Base-by-base conservation (phyloP, 2,797 vertebrate species). In the Acipenser ruthenus region DNA sequence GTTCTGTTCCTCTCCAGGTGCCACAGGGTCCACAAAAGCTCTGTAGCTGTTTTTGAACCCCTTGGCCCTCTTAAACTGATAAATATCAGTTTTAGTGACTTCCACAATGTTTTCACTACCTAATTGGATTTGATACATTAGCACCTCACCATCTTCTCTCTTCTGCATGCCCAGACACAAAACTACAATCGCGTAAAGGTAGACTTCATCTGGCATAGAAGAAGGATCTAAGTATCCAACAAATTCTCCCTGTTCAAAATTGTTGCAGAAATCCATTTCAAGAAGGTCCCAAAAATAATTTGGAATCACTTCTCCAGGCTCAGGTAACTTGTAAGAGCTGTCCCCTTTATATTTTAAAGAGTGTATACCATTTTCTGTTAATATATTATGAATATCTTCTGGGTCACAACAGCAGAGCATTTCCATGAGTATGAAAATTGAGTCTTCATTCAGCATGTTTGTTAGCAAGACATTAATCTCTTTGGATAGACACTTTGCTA, bases 341-440 rank as follows among this genome's bases (percentile, higher is more conserved):
- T 10, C n/a, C 1, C 48, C 10, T 6, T 15, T 2, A 6, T 7
- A 50, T 1, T 52, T 50, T 8, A 62, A 18, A 6, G 66, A 66
- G 9, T 70, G 68, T 49, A 83, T 64, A 0, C 58, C 1, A 1
- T 75, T 61, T 0, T 69, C 64, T 58, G 78, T 63, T 52, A 85
- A 67, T 23, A 81, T 71, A 1, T 6, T 3, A 23, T 9, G 59
- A 10, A 82, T 67, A 0, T 77, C 59, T 5, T 3, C 5, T 4
- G 81, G 78, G 6, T 67, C 1, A 53, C 18, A 10, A 65, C 77
- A 78, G 63, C 56, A 62, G 61, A 84, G 65, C 71, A 85, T 83
- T 71, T 78, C 60, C 13, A 10, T 59, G 8, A 85, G 73, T 49
- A 82, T 18, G 0, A 50, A 2, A 53, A 76, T 37, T 12, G 75